A percentile compares a stretch with the other conserved stretches of the same genome.
These are phyloP conservation scores for Rhynchomys soricoides DNA, from an alignment of 2,113 vertebrate genomes.

Conservation along the genomic window DNA sequence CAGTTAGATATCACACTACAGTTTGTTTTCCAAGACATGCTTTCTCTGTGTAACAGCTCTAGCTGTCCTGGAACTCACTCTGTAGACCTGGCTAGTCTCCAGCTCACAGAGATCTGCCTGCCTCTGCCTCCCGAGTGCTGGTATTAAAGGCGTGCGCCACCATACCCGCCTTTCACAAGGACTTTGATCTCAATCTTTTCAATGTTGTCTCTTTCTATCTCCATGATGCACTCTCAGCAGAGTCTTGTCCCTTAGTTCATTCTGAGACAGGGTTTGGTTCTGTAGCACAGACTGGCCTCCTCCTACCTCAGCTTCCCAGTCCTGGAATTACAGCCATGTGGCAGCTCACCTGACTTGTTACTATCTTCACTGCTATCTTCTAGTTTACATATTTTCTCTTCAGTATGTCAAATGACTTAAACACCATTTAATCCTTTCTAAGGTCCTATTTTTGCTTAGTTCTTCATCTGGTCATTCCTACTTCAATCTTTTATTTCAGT, in stretches of 20 bases:
- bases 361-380: not conserved
- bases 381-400: not conserved
- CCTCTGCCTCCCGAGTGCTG: not conserved
- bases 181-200: not conserved
- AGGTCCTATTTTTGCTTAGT: not conserved
- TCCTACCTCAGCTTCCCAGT: not conserved
- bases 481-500: slow-evolving; percentile 21
- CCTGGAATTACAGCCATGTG: not conserved
- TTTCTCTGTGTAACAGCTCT: not conserved
- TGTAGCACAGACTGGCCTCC: not conserved
- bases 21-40: not conserved
- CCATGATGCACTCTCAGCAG: not conserved
- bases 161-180: not conserved
- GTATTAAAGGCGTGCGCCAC: not conserved
- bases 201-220: not conserved
- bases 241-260: not conserved
- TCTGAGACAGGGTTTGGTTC: not conserved
- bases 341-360: not conserved
- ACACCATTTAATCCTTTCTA: not conserved
- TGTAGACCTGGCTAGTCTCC: not conserved
- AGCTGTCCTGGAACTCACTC: not conserved
- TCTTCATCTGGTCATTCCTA: not conserved
- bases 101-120: not conserved
- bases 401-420: not conserved
- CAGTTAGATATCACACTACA: not conserved